Evolutionary conservation across 64 coral and sea anemone genomes (phyloP), one percentile per base, ranked within the genome.

Genomic region (Cladopsammia gracilis): DNA sequence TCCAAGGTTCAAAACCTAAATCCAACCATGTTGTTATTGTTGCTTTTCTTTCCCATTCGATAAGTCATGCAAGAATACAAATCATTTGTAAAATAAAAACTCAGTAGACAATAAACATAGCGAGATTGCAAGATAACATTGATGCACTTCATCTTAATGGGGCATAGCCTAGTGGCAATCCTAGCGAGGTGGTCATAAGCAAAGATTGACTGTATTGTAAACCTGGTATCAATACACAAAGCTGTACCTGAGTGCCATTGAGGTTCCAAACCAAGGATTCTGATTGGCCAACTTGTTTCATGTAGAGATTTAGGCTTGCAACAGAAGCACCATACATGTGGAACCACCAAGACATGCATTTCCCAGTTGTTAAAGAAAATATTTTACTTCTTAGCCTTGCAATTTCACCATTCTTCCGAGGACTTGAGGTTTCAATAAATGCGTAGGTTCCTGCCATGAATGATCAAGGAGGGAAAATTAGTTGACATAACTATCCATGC

Each of bases 261-360:
- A 96, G 44, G 59, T 95, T 96, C 97, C 97, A 96, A 62, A 98
- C 73, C 23, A 98, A 85, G 3, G 60, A 82, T 70, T 90, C 73
- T 69, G 75, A 73, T 25, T 95, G 92, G 13, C 91, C 94, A 61
- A 59, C 92, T 71, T 94, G 18, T n/a, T 62, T 84, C 11, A 96
- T 89, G 62, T 99, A 99, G 25, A 99, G 56, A 48, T 99, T 99
- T 2, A 99, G 84, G 15, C 61, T 74, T 48, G 87, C 82, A 61
- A 99, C 92, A 22, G 94, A 92, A 9, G 83, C 42, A 15, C 98
- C 98, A 80, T 96, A 99, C 98, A 99, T 99, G 83, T 99, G 98
- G n/a, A 93, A 93, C 98, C 98, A 99, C 90, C 95, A 99, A 3
- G 94, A 96, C 87, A 99, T 83, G 25, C 98, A 99, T 48, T 75